These are phyloP conservation scores for Aphidoletes aphidimyza DNA, from an alignment of 2,888 invertebrate species.

Conservation along the genomic window DNA sequence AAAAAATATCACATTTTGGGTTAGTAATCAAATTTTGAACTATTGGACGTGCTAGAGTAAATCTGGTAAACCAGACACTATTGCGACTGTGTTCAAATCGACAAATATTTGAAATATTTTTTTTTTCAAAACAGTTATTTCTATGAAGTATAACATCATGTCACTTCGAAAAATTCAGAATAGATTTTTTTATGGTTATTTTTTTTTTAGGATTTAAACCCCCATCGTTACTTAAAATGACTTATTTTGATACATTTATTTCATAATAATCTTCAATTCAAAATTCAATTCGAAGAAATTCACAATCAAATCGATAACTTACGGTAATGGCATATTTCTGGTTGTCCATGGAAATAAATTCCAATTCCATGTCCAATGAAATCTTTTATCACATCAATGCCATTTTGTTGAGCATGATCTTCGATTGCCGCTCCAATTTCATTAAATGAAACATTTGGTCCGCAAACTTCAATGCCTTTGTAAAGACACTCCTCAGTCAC, in stretches of 20 bases:
- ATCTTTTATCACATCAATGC: constrained; percentile 78
- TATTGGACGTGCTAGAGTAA: no score
- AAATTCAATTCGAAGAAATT: constrained; percentile 41
- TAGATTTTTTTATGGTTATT: no score
- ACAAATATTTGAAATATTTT: no score
- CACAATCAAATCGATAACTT: constrained; percentile 64
- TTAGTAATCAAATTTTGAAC: no score
- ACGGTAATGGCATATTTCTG: constrained; percentile 89
- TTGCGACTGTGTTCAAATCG: no score
- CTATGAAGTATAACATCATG: no score
- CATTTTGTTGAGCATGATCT: constrained; percentile 71
- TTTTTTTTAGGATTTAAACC: no score
- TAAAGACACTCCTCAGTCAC: constrained; percentile 78
- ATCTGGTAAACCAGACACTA: no score
- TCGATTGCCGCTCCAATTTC: constrained; percentile 75
- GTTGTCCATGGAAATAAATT: constrained; percentile 89
- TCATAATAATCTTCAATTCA: background rate
- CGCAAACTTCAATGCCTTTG: constrained; percentile 73
- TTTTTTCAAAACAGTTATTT: no score
- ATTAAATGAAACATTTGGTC: constrained; percentile 71
- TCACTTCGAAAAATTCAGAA: no score
- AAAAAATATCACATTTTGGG: no score
- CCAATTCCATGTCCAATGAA: constrained; percentile 96
- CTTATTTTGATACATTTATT: background rate
- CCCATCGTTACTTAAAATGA: background rate